Conservation (phyloP, 2,888 invertebrate genomes). For the Salticus scenicus region DNA sequence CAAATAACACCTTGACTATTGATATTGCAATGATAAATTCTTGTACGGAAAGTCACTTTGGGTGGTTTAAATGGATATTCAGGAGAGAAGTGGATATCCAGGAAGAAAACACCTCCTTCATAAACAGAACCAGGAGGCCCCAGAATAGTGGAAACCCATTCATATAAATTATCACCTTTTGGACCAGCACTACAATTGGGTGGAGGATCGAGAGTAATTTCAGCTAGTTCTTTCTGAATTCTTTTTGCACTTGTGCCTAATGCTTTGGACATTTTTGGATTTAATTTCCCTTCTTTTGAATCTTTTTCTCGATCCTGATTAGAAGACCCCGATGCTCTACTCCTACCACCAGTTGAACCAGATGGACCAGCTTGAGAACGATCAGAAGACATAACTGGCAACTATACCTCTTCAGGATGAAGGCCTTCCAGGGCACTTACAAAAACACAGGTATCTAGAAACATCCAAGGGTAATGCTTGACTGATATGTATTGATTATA, state of each 20-base stretch:
- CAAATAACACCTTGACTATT: slow-evolving; percentile 77
- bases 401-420: no score
- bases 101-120: slow-evolving; percentile 98
- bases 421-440: no score
- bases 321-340: slow-evolving; percentile 56
- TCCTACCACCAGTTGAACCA: slow-evolving; percentile 25
- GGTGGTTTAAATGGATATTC: slow-evolving; percentile 99
- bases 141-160: slow-evolving; percentile 96
- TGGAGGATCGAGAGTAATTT: slow-evolving; percentile 97
- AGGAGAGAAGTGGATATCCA: slow-evolving; percentile 97
- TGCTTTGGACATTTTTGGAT: slow-evolving; percentile 94
- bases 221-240: slow-evolving; percentile 97
- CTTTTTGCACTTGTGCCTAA: slow-evolving; percentile 94
- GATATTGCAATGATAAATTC: slow-evolving; percentile 78
- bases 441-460: no score
- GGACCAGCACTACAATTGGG: slow-evolving; percentile 96
- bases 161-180: slow-evolving; percentile 97
- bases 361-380: slow-evolving; percentile 30
- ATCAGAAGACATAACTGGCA: slow-evolving; percentile 14
- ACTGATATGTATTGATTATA: no score
- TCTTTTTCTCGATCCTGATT: slow-evolving; percentile 52
- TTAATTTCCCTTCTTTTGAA: slow-evolving; percentile 74
- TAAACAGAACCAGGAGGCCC: slow-evolving; percentile 98
- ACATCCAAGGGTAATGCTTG: no score
- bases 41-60: slow-evolving; percentile 76